Evolutionary conservation across 2,888 invertebrate genomes (phyloP), one percentile per base, ranked within the genome.

Genomic region (Synanthedon andrenaeformis): DNA sequence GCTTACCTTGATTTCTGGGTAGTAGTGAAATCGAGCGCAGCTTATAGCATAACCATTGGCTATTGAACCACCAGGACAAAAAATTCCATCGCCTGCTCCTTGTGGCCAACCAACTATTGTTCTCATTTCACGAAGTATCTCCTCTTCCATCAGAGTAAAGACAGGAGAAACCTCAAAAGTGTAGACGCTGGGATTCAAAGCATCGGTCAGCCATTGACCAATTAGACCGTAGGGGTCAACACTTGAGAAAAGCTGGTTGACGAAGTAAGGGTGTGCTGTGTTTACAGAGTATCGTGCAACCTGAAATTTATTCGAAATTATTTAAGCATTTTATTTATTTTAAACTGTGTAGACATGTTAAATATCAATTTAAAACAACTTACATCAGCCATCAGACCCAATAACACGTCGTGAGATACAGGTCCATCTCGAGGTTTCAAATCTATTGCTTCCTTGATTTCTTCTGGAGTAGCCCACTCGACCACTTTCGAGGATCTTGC

Each of bases 11-110:
- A 92, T 88, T 61, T 94, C 91, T 0, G 95, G 94, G 67, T 90
- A 89, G 62, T 87, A 90, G 70, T 90, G 84, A 70, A 91, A 92
- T 54, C 96, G 88, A 2, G 96, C 96, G 65, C 95, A 91, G 69
- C 94, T 95, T 55, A 97, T 94, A n/a, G 94, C 96, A 66, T 96
- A 96, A 53, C 96, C 96, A 72, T 97, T 97, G 4, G 96, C 92
- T 66, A 96, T 92, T 0, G 96, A 96, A 0, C 97, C 97, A 42
- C 97, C 96, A 0, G 96, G 96, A 69, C 94, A 94, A 75, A 96
- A 96, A 55, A 96, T 93, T 0, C 96, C 96, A 71, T 96, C 96
- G 0, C 95, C 96, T 19, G 88, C 82, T 0, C 93, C 94, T 52
- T 91, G 85, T 23, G 89, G 82, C 87, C 92, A 95, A 0, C 95